Conservation (phyloP, 2,888 invertebrate genomes). For the Thereva unica region DNA sequence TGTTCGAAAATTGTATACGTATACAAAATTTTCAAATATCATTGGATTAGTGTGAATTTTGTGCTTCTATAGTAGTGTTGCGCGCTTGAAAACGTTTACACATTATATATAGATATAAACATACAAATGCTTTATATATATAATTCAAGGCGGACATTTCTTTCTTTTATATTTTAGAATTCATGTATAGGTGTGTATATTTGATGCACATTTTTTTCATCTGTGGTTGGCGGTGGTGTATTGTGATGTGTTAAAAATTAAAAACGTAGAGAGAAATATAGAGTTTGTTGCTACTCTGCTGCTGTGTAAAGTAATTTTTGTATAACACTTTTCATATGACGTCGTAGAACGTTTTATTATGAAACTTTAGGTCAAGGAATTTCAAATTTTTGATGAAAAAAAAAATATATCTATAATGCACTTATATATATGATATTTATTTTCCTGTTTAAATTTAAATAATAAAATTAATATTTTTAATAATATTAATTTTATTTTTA, state of each 20-base stretch:
- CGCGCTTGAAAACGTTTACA: not conserved
- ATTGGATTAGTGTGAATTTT: too few species aligned
- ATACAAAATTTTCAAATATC: not conserved
- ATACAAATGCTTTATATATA: not conserved
- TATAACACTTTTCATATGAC: slow-evolving; percentile 33
- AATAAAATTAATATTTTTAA: too few species aligned
- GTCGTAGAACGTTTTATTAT: slow-evolving; percentile 33
- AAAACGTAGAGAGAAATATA: too few species aligned
- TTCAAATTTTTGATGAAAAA: slow-evolving; percentile 25
- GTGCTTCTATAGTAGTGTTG: slow-evolving; percentile 6
- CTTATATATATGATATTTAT: too few species aligned
- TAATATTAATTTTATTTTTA: too few species aligned
- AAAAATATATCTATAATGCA: not conserved
- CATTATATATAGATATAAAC: not conserved
- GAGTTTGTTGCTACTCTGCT: too few species aligned
- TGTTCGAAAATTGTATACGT: slow-evolving; percentile 9
- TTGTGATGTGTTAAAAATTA: too few species aligned
- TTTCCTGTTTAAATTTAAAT: too few species aligned
- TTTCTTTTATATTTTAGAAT: not conserved
- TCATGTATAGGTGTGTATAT: too few species aligned
- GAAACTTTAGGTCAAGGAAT: slow-evolving; percentile 35
- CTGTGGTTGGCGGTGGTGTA: too few species aligned
- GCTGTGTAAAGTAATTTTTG: slow-evolving; percentile 20
- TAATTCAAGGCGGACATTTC: not conserved
- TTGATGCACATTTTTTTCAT: too few species aligned